phyloP scores from a whole-genome alignment of 2,797 vertebrate species.

The Macropus fuliginosus region DNA sequence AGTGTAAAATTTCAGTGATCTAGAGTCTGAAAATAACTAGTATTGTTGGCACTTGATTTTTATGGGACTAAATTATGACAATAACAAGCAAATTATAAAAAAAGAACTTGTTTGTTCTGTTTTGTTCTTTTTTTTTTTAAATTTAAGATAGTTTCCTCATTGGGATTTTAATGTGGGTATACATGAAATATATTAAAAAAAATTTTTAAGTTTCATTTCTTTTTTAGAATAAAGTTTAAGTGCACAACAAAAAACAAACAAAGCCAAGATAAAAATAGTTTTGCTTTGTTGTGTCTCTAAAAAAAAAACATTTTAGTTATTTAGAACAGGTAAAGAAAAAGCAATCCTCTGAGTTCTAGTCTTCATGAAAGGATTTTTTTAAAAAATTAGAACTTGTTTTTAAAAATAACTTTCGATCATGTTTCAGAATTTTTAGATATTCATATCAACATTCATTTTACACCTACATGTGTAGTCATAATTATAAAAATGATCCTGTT shows the following conservation, averaged over 20 bases:
- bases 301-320: conserved; percentile 83
- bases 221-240: conserved; percentile 86
- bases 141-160: conserved; percentile 82
- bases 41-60: background rate
- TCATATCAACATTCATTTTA: background rate
- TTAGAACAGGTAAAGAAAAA: conserved; percentile 78
- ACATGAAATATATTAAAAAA: conserved; percentile 87
- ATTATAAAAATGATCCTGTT: too few relatives aligned
- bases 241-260: conserved; percentile 86
- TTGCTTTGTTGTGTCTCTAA: conserved; percentile 79
- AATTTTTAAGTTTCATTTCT: conserved; percentile 82
- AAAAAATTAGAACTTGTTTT: too few relatives aligned
- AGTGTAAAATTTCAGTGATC: background rate
- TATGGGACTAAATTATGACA: background rate
- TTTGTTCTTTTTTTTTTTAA: too few relatives aligned
- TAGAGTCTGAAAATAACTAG: too few relatives aligned
- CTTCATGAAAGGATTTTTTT: conserved; percentile 81
- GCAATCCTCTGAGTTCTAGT: conserved; percentile 79
- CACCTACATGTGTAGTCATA: background rate
- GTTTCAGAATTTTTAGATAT: background rate
- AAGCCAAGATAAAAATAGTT: conserved; percentile 85
- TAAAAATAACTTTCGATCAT: background rate
- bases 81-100: background rate
- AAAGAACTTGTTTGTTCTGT: background rate
- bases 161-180: conserved; percentile 85